Percentiles rank a stretch among this genome's conserved stretches.
These are phyloP conservation scores for Argya squamiceps DNA, from an alignment of 2,797 vertebrate genomes.

Conservation along the genomic window DNA sequence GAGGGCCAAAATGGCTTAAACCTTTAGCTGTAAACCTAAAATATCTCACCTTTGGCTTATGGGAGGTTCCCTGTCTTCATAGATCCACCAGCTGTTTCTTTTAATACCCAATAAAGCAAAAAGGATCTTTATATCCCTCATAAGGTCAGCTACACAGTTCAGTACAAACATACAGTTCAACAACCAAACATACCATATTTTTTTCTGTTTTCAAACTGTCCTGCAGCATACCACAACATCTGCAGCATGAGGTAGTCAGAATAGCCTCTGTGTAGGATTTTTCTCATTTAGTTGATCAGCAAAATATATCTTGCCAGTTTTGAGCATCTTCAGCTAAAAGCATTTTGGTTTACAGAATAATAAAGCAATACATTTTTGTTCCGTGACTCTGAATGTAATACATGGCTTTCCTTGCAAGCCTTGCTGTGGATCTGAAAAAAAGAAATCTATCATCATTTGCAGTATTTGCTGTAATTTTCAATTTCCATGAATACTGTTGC, in stretches of 20 bases:
- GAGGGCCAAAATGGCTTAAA: neutral
- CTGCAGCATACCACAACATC: neutral
- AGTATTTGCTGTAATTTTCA: neutral
- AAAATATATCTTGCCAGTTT: neutral
- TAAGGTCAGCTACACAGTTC: neutral
- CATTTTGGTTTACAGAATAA: slow-evolving; percentile 5
- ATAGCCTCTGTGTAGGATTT: neutral
- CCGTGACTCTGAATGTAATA: neutral
- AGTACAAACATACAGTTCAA: neutral
- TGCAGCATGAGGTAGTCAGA: neutral
- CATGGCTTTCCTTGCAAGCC: neutral
- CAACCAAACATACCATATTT: neutral
- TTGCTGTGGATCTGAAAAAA: neutral
- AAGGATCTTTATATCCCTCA: neutral
- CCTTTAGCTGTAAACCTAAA: neutral
- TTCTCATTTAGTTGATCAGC: neutral
- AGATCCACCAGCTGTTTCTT: neutral
- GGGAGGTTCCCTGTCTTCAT: neutral
- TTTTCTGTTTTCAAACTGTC: neutral
- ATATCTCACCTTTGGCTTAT: neutral
- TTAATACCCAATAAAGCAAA: neutral
- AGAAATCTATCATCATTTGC: neutral
- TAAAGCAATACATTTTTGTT: neutral
- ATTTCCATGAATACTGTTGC: neutral
- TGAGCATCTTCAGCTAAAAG: slow-evolving; percentile 5